phyloP scores from a whole-genome alignment of 1,140 invertebrate genomes.

The Bombus sylvicola region DNA sequence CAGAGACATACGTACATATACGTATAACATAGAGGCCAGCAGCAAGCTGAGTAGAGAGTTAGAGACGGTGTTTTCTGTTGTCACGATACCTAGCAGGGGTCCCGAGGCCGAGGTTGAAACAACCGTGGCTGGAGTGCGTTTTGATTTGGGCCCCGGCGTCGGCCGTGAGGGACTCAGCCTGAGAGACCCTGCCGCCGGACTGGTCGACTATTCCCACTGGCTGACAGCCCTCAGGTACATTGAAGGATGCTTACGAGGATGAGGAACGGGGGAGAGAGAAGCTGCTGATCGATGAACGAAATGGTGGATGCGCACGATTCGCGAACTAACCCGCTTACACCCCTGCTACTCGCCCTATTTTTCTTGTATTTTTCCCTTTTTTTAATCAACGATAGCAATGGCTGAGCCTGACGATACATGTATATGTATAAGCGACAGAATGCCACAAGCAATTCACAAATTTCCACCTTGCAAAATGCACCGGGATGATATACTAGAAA shows the following conservation, averaged over 20 bases:
- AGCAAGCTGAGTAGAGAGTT: slow-evolving; percentile 48
- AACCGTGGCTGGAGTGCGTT: slow-evolving; percentile 82
- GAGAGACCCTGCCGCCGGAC: slow-evolving; percentile 81
- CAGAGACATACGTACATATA: not conserved
- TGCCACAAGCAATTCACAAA: slow-evolving; percentile 21
- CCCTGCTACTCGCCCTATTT: not conserved
- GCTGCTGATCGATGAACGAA: slow-evolving; percentile 48
- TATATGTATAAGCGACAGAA: not conserved
- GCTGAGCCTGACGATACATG: not conserved
- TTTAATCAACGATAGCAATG: not conserved
- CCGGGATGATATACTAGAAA: not conserved
- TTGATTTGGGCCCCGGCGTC: slow-evolving; percentile 82
- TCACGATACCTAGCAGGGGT: slow-evolving; percentile 79
- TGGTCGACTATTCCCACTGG: slow-evolving; percentile 83
- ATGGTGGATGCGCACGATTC: slow-evolving; percentile 70
- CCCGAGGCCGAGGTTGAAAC: slow-evolving; percentile 81
- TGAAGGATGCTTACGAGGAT: slow-evolving; percentile 76
- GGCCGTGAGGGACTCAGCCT: slow-evolving; percentile 82
- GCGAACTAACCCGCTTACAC: slow-evolving; percentile 74
- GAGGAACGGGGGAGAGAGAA: slow-evolving; percentile 38
- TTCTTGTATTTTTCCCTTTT: not conserved
- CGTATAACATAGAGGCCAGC: slow-evolving; percentile 15
- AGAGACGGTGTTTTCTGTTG: slow-evolving; percentile 73
- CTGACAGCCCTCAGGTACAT: slow-evolving; percentile 82
- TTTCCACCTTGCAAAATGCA: slow-evolving; percentile 12